A percentile compares a stretch with the other conserved stretches of the same genome.
Conservation (phyloP, 1,140 invertebrate species). For the Heliconius nattereri region DNA sequence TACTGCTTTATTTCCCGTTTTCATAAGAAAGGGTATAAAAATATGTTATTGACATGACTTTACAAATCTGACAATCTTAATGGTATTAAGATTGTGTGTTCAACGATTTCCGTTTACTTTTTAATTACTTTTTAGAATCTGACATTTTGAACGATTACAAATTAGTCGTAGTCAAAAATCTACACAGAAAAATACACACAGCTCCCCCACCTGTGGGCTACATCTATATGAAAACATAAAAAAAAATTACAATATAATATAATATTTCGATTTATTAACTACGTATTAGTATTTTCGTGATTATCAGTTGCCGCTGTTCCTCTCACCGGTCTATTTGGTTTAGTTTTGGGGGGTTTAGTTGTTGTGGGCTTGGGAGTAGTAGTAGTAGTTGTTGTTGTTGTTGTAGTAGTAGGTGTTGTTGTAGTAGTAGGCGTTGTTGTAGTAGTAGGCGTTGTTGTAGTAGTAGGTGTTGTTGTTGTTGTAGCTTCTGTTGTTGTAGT, state of each 20-base stretch:
- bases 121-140: no score
- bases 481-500: conserved; percentile 27
- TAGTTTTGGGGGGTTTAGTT: conserved; percentile 35
- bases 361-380: conserved; percentile 30
- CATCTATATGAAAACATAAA: no score
- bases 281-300: conserved; percentile 49
- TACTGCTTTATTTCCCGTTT: no score
- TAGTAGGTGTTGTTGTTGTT: conserved; percentile 9
- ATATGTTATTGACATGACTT: no score
- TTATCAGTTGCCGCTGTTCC: conserved; percentile 38
- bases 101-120: no score
- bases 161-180: no score
- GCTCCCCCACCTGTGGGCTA: no score
- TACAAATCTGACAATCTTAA: no score
- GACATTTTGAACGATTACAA: no score
- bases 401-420: conserved; percentile 23
- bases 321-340: conserved; percentile 31
- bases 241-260: background rate
- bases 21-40: no score
- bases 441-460: conserved; percentile 27
- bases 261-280: conserved; percentile 16
- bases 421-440: conserved; percentile 36
- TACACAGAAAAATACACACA: no score
- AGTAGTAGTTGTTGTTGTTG: background rate
- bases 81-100: no score